Evolutionary conservation across 2,113 vertebrate species (phyloP).

Genomic region (Anhinga rufa): DNA sequence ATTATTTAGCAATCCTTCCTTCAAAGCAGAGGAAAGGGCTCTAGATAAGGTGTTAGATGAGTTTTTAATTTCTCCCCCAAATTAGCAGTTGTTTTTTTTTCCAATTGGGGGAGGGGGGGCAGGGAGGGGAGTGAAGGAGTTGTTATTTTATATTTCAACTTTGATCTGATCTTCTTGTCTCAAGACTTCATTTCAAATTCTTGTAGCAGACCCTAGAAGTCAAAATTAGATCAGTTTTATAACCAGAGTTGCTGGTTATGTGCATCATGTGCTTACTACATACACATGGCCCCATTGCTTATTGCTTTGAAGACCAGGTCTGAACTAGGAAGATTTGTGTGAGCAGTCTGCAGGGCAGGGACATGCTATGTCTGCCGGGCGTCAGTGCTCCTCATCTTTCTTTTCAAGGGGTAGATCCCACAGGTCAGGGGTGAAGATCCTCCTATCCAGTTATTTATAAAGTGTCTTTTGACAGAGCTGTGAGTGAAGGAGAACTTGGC

Average conservation of each 20-base stretch:
- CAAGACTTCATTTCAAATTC: not conserved
- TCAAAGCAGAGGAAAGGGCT: not conserved
- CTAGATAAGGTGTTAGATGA: not conserved
- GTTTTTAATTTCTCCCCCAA: not conserved
- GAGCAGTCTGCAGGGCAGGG: not conserved
- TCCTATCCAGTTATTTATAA: slow-evolving; percentile 43
- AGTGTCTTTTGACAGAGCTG: slow-evolving; percentile 5
- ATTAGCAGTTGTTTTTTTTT: not conserved
- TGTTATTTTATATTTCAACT: not conserved
- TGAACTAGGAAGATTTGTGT: not conserved
- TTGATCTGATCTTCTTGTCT: not conserved
- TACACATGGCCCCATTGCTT: not conserved
- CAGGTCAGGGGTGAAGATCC: slow-evolving; percentile 23
- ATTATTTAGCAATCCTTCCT: not conserved
- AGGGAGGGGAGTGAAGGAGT: not conserved
- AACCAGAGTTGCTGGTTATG: not conserved
- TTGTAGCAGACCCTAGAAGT: not conserved
- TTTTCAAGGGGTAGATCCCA: slow-evolving; percentile 3
- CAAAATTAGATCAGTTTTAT: not conserved
- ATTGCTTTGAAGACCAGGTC: not conserved
- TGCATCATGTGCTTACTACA: not conserved
- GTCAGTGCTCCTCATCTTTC: not conserved
- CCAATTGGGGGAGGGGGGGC: too few species aligned
- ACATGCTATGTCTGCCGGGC: not conserved
- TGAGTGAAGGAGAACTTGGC: not conserved